Percentiles rank a stretch among this genome's conserved stretches.
Evolutionary conservation across 2,113 vertebrate species (phyloP).

Genomic region (Pseudonaja textilis): DNA sequence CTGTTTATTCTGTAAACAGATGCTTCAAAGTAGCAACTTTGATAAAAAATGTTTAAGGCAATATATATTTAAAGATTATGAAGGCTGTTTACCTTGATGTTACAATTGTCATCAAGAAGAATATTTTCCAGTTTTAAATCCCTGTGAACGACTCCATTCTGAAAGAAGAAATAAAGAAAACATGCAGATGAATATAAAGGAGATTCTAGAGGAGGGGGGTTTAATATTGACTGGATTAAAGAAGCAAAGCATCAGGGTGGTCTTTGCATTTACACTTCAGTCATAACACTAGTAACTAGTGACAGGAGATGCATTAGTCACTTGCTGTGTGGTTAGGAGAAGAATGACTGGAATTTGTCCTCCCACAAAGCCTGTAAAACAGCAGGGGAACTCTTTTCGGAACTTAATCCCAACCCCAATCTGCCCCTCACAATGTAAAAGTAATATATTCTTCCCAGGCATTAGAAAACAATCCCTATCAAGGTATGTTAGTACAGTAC

Average conservation of each 20-base stretch:
- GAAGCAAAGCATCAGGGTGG: slow-evolving; percentile 60
- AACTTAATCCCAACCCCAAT: slow-evolving; percentile 64
- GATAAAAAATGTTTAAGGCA: slow-evolving; percentile 34
- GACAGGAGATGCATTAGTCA: slow-evolving; percentile 71
- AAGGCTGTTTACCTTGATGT: slow-evolving; percentile 90
- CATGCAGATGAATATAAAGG: not conserved
- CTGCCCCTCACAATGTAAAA: slow-evolving; percentile 56
- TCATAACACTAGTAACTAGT: slow-evolving; percentile 62
- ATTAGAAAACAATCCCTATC: slow-evolving; percentile 56
- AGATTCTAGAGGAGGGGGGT: not conserved
- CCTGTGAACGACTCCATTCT: slow-evolving; percentile 96
- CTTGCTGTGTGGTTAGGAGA: slow-evolving; percentile 72
- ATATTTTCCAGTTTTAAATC: slow-evolving; percentile 99
- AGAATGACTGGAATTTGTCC: slow-evolving; percentile 78
- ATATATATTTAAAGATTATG: slow-evolving; percentile 22
- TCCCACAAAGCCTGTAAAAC: slow-evolving; percentile 71
- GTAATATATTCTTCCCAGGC: slow-evolving; percentile 60
- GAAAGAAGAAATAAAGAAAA: slow-evolving; percentile 59
- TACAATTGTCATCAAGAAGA: slow-evolving; percentile 96
- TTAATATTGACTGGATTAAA: slow-evolving; percentile 49
- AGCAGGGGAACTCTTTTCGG: slow-evolving; percentile 55
- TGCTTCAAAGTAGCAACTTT: slow-evolving; percentile 32
- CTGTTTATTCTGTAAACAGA: not conserved
- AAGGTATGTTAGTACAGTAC: slow-evolving; percentile 54
- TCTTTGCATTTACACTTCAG: slow-evolving; percentile 60